phyloP scores from a whole-genome alignment of 2,797 vertebrate species.

The Meda fulgida region DNA sequence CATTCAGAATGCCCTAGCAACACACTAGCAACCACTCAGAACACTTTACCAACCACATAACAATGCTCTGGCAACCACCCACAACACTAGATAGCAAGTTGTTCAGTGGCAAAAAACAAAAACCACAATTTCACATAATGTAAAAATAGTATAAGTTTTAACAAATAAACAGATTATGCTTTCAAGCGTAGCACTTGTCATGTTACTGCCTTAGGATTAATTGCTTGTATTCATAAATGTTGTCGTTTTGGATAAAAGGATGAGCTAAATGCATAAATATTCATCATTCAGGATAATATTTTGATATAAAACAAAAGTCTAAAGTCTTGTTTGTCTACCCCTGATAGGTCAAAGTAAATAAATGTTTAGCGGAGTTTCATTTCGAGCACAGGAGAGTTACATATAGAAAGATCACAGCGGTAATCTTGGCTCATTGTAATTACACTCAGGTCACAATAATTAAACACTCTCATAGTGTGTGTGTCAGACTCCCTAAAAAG shows the following conservation, averaged over 20 bases:
- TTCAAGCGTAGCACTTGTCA: background rate
- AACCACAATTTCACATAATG: too few species aligned
- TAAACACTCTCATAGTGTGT: slow-evolving; percentile 53
- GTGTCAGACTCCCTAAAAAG: slow-evolving; percentile 7
- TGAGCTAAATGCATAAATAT: background rate
- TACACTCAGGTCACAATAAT: slow-evolving; percentile 59
- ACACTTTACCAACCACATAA: background rate
- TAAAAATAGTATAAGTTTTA: too few species aligned
- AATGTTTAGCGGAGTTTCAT: background rate
- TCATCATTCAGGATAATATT: background rate
- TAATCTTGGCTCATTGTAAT: slow-evolving; percentile 56
- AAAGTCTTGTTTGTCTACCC: background rate
- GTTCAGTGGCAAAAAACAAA: too few species aligned
- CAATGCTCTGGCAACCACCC: background rate
- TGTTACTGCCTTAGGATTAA: background rate
- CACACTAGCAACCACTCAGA: background rate
- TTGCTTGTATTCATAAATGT: background rate
- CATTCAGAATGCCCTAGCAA: background rate
- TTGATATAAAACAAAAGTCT: background rate
- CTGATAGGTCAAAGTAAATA: background rate
- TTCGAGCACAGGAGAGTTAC: background rate
- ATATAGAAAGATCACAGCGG: slow-evolving; percentile 44
- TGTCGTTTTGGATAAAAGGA: background rate
- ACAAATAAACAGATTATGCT: background rate
- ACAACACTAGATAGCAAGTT: background rate